A percentile compares a stretch with the other conserved stretches of the same genome.
Conservation (phyloP, 2,113 vertebrate species). For the Scytalopus superciliaris region DNA sequence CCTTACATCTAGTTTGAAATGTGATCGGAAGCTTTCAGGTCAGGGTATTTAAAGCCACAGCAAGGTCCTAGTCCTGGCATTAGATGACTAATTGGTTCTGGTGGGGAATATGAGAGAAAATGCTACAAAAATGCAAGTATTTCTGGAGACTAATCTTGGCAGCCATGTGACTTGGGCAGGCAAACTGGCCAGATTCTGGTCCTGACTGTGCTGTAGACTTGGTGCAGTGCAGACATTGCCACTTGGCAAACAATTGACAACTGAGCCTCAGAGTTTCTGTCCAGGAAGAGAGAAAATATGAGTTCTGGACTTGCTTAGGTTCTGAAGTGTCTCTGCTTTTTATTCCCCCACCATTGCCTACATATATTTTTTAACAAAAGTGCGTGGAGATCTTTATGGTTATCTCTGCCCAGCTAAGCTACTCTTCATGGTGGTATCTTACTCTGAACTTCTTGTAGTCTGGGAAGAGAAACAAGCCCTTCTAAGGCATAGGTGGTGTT, state of each 20-base stretch:
- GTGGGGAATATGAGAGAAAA: not conserved
- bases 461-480: not conserved
- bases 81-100: not conserved
- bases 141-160: not conserved
- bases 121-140: not conserved
- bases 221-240: not conserved
- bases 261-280: not conserved
- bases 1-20: not conserved
- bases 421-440: not conserved
- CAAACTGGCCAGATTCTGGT: not conserved
- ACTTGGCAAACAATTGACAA: not conserved
- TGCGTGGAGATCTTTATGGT: not conserved
- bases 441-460: not conserved
- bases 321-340: not conserved
- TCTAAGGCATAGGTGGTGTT: not conserved
- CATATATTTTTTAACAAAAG: not conserved
- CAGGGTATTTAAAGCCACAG: not conserved
- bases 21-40: not conserved
- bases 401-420: accelerated
- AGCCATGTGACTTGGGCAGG: not conserved
- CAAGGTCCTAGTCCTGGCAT: not conserved
- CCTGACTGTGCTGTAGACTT: not conserved
- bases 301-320: not conserved
- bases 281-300: not conserved
- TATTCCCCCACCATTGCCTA: not conserved